Evolutionary conservation across 2,113 vertebrate species (phyloP).

Genomic region (Ondatra zibethicus): DNA sequence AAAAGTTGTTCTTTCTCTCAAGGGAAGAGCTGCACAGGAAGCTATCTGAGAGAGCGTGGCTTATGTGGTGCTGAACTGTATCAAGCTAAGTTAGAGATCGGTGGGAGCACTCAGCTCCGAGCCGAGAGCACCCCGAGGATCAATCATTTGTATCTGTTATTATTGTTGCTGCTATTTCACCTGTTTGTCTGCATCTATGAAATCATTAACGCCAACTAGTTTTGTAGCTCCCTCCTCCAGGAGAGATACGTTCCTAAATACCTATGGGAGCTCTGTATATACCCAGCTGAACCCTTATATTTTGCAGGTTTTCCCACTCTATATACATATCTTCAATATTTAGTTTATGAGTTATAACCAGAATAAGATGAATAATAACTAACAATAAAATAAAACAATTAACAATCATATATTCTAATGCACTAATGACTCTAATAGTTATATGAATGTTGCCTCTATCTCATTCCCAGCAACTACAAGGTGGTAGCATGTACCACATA

Average conservation of each 20-base stretch:
- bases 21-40: background rate
- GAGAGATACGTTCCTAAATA: background rate
- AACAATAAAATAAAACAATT: background rate
- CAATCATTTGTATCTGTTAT: background rate
- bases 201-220: background rate
- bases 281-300: background rate
- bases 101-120: background rate
- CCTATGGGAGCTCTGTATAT: background rate
- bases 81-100: background rate
- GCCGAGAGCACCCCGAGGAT: background rate
- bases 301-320: background rate
- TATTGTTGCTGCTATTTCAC: background rate
- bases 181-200: background rate
- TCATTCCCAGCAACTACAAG: background rate
- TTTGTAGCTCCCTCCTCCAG: background rate
- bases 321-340: background rate
- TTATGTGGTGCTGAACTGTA: background rate
- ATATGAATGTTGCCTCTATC: background rate
- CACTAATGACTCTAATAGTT: background rate
- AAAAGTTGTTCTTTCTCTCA: conserved; percentile 24
- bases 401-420: background rate
- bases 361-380: background rate
- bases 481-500: background rate
- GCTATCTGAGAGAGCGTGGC: background rate
- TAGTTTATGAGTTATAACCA: background rate